Conservation (phyloP, 37 sponge, comb jelly and placozoan genomes). For the Axinella damicornis region DNA sequence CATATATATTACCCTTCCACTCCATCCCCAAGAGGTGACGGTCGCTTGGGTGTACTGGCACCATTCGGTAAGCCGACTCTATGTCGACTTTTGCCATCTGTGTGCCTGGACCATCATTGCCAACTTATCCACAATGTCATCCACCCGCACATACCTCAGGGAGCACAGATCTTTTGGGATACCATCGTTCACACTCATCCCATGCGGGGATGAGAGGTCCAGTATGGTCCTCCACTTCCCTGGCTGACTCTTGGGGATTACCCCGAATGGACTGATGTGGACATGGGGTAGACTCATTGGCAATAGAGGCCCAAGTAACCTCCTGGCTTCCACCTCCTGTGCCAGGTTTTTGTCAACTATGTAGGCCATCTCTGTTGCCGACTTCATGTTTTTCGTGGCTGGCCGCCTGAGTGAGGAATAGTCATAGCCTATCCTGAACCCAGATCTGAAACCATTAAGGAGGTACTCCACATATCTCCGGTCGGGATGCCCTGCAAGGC, state of each 20-base stretch:
- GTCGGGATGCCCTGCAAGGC: constrained; percentile 3
- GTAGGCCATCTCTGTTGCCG: not conserved
- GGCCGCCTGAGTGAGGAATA: not conserved
- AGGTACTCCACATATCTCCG: not conserved
- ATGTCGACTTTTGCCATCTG: constrained; percentile 35
- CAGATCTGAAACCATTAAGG: not conserved
- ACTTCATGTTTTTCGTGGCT: constrained; percentile 5
- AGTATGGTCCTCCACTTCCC: constrained; percentile 2
- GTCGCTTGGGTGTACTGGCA: constrained; percentile 48
- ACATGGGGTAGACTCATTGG: not conserved
- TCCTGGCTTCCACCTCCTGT: not conserved
- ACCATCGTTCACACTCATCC: constrained; percentile 8
- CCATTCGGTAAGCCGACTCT: constrained; percentile 26
- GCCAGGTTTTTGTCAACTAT: not conserved
- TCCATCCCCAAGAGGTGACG: constrained; percentile 13
- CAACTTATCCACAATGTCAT: not conserved
- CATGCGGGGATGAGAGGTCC: constrained; percentile 6
- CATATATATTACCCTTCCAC: not conserved
- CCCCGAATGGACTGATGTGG: constrained; percentile 10
- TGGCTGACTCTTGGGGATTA: constrained; percentile 4
- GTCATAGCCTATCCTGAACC: constrained; percentile 10
- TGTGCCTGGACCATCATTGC: not conserved
- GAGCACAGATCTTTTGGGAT: constrained; percentile 19
- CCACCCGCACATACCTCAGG: constrained; percentile 7
- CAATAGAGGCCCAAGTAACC: constrained; percentile 1